Percentiles rank a stretch among this genome's conserved stretches.
Evolutionary conservation across 1,140 invertebrate genomes (phyloP).

Genomic region (Heliconius eleuchia): DNA sequence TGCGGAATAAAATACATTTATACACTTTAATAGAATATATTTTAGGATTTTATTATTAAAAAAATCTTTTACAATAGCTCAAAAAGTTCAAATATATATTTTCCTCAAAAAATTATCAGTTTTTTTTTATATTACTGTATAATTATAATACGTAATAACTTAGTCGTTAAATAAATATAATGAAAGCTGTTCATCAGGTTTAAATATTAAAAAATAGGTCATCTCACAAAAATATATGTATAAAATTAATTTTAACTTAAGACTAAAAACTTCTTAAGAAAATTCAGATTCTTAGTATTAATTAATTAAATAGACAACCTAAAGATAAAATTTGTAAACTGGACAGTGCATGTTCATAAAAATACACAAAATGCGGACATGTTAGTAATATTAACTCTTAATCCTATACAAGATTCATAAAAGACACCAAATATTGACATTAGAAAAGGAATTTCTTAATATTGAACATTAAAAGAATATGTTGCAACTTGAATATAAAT

Average conservation of each 20-base stretch:
- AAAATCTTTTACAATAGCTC: constrained; percentile 13
- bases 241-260: constrained; percentile 6
- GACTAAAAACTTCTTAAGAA: not conserved
- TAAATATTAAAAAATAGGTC: constrained; percentile 5
- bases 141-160: not conserved
- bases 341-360: not conserved
- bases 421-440: constrained; percentile 5
- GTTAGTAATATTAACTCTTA: not conserved
- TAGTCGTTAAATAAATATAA: not conserved
- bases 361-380: not conserved
- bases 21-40: constrained; percentile 7
- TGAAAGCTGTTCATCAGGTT: not conserved
- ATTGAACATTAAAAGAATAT: constrained; percentile 1
- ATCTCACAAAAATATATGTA: constrained; percentile 4
- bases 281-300: not conserved
- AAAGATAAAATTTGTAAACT: constrained; percentile 1
- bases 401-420: not conserved
- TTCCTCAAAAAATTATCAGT: not conserved
- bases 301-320: constrained; percentile 12
- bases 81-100: not conserved
- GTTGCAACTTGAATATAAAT: not conserved
- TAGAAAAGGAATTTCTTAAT: constrained; percentile 2
- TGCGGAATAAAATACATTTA: not conserved
- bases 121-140: not conserved
- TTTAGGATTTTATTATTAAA: constrained; percentile 6